Evolutionary conservation across 2,888 invertebrate species (phyloP).

Genomic region (Rhamnusium bicolor): DNA sequence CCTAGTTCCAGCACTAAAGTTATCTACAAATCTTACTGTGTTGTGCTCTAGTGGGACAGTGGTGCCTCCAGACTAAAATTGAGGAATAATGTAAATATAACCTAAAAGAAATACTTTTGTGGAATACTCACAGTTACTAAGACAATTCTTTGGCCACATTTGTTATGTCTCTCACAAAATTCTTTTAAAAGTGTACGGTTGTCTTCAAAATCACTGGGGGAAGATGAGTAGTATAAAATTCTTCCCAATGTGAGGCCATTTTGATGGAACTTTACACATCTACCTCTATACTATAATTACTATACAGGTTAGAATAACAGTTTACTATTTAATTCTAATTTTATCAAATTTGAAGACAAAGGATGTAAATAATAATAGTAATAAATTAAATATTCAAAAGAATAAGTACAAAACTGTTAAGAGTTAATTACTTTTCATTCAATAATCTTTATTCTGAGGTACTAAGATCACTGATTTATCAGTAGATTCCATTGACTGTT

Average conservation of each 20-base stretch:
- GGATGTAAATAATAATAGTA: too few species aligned
- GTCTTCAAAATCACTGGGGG: constrained; percentile 86
- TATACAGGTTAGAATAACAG: background rate
- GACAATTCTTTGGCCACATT: constrained; percentile 80
- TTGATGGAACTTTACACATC: constrained; percentile 35
- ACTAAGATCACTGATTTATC: too few species aligned
- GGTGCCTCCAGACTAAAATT: constrained; percentile 92
- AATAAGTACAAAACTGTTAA: too few species aligned
- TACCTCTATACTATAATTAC: too few species aligned
- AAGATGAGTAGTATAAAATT: constrained; percentile 86
- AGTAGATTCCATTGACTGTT: too few species aligned
- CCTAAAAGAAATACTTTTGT: constrained; percentile 47
- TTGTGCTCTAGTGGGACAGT: constrained; percentile 97
- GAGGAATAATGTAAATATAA: constrained; percentile 49
- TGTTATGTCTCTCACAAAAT: constrained; percentile 82
- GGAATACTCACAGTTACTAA: constrained; percentile 81
- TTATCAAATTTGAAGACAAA: too few species aligned
- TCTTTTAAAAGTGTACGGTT: constrained; percentile 81
- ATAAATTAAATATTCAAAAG: too few species aligned
- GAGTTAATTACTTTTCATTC: too few species aligned
- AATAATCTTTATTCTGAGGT: too few species aligned
- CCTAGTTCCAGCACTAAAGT: constrained; percentile 97
- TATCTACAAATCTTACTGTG: constrained; percentile 98
- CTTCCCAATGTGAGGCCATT: constrained; percentile 81
- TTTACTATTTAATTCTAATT: too few species aligned